Conservation (phyloP, 2,888 invertebrate genomes). For the Drosophila leonis region DNA sequence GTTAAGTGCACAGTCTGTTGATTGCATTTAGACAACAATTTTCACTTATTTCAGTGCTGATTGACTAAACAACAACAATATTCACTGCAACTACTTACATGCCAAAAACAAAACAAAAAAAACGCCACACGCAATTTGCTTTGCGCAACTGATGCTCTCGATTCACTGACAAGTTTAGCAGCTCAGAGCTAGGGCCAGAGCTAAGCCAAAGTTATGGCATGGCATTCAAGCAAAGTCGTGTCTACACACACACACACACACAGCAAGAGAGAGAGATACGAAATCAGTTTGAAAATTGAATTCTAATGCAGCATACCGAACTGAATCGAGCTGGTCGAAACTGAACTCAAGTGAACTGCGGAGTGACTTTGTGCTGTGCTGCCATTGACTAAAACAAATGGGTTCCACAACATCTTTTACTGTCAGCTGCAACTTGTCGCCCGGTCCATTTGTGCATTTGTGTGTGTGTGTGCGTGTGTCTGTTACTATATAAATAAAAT, state of each 20-base stretch:
- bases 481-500: conserved; percentile 72
- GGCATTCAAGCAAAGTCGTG: conserved; percentile 45
- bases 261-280: conserved; percentile 18
- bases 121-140: conserved; percentile 62
- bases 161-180: conserved; percentile 28
- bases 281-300: conserved; percentile 80
- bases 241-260: conserved; percentile 24
- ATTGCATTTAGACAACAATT: conserved; percentile 52
- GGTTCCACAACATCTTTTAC: conserved; percentile 79
- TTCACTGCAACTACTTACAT: conserved; percentile 30
- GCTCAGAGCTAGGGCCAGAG: conserved; percentile 26
- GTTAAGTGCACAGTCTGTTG: conserved; percentile 43
- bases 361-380: conserved; percentile 72
- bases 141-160: conserved; percentile 47
- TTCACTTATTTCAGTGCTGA: conserved; percentile 52
- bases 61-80: conserved; percentile 18
- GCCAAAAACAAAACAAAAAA: conserved; percentile 4
- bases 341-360: conserved; percentile 61
- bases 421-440: conserved; percentile 79
- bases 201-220: conserved; percentile 76
- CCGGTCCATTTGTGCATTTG: conserved; percentile 42
- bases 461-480: conserved; percentile 41
- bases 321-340: conserved; percentile 47
- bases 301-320: conserved; percentile 72
- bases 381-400: conserved; percentile 80